These are phyloP conservation scores for Burhinus oedicnemus DNA, from an alignment of 2,113 vertebrate species.

Conservation along the genomic window DNA sequence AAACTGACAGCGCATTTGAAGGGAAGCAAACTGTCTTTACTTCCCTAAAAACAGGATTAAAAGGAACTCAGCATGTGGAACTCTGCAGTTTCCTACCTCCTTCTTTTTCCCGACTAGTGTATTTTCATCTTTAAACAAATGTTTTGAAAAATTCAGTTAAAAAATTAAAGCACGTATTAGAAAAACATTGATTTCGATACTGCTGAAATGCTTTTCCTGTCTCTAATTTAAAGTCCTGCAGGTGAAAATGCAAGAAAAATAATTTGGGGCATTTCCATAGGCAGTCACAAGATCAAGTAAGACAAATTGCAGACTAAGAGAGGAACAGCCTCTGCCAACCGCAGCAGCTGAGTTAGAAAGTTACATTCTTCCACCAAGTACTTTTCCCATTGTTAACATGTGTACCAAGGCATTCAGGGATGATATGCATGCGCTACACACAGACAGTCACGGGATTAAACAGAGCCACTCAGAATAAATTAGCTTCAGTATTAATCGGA, in stretches of 20 bases:
- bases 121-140: background rate
- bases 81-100: background rate
- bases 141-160: background rate
- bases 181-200: background rate
- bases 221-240: background rate
- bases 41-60: background rate
- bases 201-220: constrained; percentile 20
- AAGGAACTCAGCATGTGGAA: background rate
- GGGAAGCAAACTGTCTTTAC: background rate
- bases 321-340: constrained; percentile 33
- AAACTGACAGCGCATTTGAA: background rate
- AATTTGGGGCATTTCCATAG: constrained; percentile 15
- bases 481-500: background rate
- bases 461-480: constrained; percentile 33
- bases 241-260: constrained; percentile 49
- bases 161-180: background rate
- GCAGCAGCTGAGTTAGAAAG: constrained; percentile 56
- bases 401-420: constrained; percentile 4
- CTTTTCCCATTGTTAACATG: constrained; percentile 56
- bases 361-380: constrained; percentile 54
- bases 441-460: constrained; percentile 32
- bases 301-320: background rate
- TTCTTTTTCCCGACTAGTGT: background rate
- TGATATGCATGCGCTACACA: constrained; percentile 29
- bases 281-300: constrained; percentile 52